Percentiles rank a stretch among this genome's conserved stretches.
Evolutionary conservation across 2,888 invertebrate species (phyloP).

Genomic region (Lochmaea capreae): DNA sequence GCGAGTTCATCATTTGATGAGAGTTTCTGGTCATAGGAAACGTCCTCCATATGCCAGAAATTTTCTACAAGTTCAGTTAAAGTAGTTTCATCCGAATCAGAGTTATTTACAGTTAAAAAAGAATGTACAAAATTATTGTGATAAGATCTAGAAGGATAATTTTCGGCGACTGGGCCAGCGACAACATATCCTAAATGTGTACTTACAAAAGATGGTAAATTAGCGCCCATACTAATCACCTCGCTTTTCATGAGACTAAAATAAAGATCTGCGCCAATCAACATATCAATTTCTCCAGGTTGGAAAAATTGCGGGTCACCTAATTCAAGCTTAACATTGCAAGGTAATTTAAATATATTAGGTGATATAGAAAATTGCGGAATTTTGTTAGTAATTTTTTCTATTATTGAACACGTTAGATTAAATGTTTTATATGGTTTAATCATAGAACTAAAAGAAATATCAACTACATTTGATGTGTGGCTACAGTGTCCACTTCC

Average conservation of each 20-base stretch:
- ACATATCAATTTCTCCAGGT: constrained; percentile 3
- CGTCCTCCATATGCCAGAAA: not conserved
- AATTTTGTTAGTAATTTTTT: not conserved
- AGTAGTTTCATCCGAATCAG: not conserved
- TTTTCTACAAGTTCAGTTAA: not conserved
- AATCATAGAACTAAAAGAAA: not conserved
- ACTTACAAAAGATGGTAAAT: not conserved
- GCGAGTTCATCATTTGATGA: not conserved
- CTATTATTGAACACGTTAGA: not conserved
- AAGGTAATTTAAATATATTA: not conserved
- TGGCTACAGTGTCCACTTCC: not conserved
- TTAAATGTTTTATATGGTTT: not conserved
- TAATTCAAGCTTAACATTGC: not conserved
- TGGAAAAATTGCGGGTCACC: not conserved
- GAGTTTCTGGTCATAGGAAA: not conserved
- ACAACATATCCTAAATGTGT: too few relatives aligned
- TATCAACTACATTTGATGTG: not conserved
- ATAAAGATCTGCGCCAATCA: not conserved
- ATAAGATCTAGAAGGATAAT: not conserved
- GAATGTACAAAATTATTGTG: not conserved
- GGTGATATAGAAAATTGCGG: not conserved
- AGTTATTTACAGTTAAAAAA: constrained; percentile 4
- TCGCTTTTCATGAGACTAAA: not conserved
- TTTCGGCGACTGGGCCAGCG: not conserved
- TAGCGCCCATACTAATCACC: not conserved